These are phyloP conservation scores for Rhegmatorhina hoffmannsi DNA, from an alignment of 2,113 vertebrate genomes.

Conservation along the genomic window DNA sequence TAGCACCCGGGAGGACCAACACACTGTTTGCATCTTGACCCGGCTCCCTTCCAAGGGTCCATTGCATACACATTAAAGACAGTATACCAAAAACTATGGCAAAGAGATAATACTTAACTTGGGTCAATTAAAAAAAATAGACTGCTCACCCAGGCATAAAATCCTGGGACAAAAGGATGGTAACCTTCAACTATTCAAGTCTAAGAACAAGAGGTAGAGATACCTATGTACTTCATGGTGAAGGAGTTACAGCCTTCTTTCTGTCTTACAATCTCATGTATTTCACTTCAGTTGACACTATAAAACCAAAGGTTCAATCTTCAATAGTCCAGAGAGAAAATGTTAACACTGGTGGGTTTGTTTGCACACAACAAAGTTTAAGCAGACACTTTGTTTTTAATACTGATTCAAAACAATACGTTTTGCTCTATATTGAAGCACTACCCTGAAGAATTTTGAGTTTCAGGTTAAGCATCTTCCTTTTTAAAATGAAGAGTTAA, in stretches of 20 bases:
- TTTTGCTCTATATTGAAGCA: neutral
- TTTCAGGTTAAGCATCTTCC: slow-evolving; percentile 16
- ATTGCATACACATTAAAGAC: neutral
- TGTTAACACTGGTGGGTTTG: slow-evolving; percentile 11
- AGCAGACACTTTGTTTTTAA: neutral
- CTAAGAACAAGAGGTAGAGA: slow-evolving; percentile 62
- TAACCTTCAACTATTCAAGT: slow-evolving; percentile 53
- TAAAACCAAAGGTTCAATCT: slow-evolving; percentile 4
- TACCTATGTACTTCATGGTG: slow-evolving; percentile 44
- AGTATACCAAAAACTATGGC: neutral
- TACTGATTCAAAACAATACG: neutral
- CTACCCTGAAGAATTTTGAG: neutral
- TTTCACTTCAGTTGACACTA: slow-evolving; percentile 13
- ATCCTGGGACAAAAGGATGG: neutral
- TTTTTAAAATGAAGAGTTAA: neutral
- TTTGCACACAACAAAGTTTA: neutral
- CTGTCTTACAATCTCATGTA: slow-evolving; percentile 7
- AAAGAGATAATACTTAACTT: slow-evolving; percentile 23
- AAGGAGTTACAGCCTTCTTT: slow-evolving; percentile 37
- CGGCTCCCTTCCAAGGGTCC: neutral
- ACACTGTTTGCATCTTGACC: neutral
- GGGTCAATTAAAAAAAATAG: neutral
- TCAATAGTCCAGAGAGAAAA: slow-evolving; percentile 21
- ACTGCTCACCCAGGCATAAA: slow-evolving; percentile 26
- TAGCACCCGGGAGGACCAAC: neutral